phyloP scores from a whole-genome alignment of 1,140 invertebrate species.

The Cyclina sinensis region DNA sequence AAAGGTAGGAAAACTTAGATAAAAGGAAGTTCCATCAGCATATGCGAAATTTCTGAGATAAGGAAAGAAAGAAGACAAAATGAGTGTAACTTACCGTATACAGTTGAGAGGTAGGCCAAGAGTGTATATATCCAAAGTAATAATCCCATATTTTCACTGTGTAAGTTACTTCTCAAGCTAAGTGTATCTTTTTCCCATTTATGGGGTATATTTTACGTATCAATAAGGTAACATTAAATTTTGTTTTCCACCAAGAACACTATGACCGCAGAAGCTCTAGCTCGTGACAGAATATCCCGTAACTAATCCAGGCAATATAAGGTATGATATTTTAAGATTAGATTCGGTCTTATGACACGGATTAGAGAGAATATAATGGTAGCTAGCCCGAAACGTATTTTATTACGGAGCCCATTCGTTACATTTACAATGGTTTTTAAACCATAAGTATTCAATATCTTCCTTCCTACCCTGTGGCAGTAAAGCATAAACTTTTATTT shows the following conservation, averaged over 20 bases:
- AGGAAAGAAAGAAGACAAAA: too few species aligned
- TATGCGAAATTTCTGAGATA: too few species aligned
- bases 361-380: slow-evolving; percentile 52
- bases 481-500: slow-evolving; percentile 21
- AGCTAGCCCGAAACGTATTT: slow-evolving; percentile 31
- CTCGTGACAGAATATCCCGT: neutral
- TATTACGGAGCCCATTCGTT: slow-evolving; percentile 41
- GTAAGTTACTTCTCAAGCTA: neutral
- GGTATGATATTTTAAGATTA: slow-evolving; percentile 20
- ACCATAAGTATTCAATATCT: slow-evolving; percentile 9
- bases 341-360: neutral
- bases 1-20: too few species aligned
- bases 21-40: too few species aligned
- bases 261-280: neutral
- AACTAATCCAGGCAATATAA: slow-evolving; percentile 28
- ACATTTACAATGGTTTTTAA: slow-evolving; percentile 21
- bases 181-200: neutral
- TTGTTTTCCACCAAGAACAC: neutral
- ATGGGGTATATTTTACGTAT: neutral
- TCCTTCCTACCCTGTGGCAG: slow-evolving; percentile 11
- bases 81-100: slow-evolving; percentile 24
- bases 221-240: neutral
- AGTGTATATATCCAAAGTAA: slow-evolving; percentile 15
- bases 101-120: neutral
- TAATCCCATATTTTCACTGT: slow-evolving; percentile 7